Evolutionary conservation across 2,797 vertebrate genomes (phyloP), one percentile per base, ranked within the genome.

Genomic region (Lepus townsendii): DNA sequence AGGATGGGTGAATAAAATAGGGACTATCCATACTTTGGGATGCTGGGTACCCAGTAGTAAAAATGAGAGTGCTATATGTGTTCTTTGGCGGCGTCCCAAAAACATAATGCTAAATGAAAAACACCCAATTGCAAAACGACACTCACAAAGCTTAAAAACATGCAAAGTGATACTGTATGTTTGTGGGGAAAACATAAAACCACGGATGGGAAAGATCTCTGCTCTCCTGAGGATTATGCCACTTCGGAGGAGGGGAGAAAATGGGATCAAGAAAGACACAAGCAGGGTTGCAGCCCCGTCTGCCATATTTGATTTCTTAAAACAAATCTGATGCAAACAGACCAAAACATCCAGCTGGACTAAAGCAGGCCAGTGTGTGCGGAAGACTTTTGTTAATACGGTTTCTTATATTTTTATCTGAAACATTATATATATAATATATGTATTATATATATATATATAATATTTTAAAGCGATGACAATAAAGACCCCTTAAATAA

Each of bases 351-450:
- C 87, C 72, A 76, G n/a, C 50, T 22, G 65, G 50, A 27, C 60
- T 68, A 30, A 80, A 42, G 22, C 8, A 38, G 24, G n/a, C 26
- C 52, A 17, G 24, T 72, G 24, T 16, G 12, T 52, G 68, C 19
- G 42, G 14, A 27, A 76, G 78, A 42, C 12, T 85, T 91, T 20
- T 73, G 69, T 77, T 68, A 85, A 19, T 73, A 57, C 17, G n/a
- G n/a, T 63, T 85, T 91, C n/a, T 82, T 32, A 30, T 57, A 76
- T 77, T 77, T 95, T 88, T 63, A 76, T 80, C 71, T 82, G 50
- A 54, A 60, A 50, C 73, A 47, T n/a, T 63, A 89, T 22, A 65
- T 24, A 82, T 60, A 22, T 3, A 42, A 42, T 47, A 47, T 9
- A 47, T 47, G 42, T 47, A 47, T 47, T 47, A 8, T 47, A 47